Conservation (phyloP, 2,113 vertebrate species). For the Hippocampus guttulatus region DNA sequence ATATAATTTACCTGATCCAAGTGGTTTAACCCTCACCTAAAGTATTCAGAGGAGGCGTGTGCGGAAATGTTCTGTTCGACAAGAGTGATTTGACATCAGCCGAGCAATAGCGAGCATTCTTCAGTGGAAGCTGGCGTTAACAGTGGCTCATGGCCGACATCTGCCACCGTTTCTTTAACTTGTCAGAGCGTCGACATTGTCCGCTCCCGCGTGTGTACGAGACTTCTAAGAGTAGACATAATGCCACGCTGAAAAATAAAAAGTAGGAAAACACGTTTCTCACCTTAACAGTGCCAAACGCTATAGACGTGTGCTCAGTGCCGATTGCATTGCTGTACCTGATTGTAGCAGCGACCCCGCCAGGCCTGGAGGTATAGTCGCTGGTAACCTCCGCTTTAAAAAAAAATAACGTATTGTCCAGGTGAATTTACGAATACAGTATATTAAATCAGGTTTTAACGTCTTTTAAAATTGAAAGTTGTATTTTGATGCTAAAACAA, state of each 20-base stretch:
- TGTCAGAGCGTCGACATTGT: too few relatives aligned
- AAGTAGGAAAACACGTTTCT: not conserved
- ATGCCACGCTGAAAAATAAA: not conserved
- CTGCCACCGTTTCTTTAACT: not conserved
- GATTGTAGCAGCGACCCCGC: not conserved
- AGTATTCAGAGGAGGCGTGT: not conserved
- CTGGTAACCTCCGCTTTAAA: not conserved
- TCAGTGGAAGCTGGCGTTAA: slow-evolving; percentile 28
- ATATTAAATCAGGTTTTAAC: too few relatives aligned
- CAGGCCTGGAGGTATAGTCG: not conserved
- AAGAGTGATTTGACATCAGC: not conserved
- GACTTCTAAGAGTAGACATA: not conserved
- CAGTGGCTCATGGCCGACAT: slow-evolving; percentile 14
- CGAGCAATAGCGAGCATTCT: not conserved
- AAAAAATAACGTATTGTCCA: not conserved
- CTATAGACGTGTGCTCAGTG: not conserved
- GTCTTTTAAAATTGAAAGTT: too few relatives aligned
- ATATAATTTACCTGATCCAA: not conserved
- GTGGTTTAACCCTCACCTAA: not conserved
- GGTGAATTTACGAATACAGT: too few relatives aligned
- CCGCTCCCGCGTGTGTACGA: fast-evolving
- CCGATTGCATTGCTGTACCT: not conserved
- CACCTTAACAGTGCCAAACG: slow-evolving; percentile 1
- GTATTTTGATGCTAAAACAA: too few relatives aligned
- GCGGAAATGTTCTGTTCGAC: not conserved